Conservation (phyloP, 1,140 invertebrate species). For the Mya arenaria region DNA sequence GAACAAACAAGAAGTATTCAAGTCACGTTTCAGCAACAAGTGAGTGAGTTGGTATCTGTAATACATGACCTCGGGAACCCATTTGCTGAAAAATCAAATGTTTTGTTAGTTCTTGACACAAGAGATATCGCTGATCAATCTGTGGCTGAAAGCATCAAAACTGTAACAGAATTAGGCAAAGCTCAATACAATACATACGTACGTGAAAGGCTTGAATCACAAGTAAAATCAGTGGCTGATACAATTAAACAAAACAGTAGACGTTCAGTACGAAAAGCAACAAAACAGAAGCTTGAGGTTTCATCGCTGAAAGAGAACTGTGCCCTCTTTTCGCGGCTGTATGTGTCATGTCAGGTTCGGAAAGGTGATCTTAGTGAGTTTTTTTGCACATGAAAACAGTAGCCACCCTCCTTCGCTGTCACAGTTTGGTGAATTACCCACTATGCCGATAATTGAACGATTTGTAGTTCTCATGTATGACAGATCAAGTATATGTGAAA, state of each 20-base stretch:
- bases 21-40: neutral
- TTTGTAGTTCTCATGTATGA: slow-evolving; percentile 15
- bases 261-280: neutral
- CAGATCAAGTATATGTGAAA: neutral
- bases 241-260: neutral
- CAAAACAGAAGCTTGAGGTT: slow-evolving; percentile 2
- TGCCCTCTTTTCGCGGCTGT: slow-evolving; percentile 33
- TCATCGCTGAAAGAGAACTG: slow-evolving; percentile 28
- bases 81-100: neutral
- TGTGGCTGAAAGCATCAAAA: neutral
- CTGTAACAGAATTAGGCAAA: neutral
- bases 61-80: slow-evolving; percentile 13
- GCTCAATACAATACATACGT: neutral
- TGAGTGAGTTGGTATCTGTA: neutral
- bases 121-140: neutral
- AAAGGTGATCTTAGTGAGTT: slow-evolving; percentile 23
- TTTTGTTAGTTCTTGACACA: neutral
- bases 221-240: neutral
- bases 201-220: neutral
- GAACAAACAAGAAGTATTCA: neutral
- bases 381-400: slow-evolving; percentile 11
- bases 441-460: neutral
- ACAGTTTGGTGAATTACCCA: neutral
- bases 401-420: slow-evolving; percentile 13
- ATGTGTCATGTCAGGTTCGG: slow-evolving; percentile 20